Evolutionary conservation across 2,797 vertebrate species (phyloP).

Genomic region (Nothura maculosa): DNA sequence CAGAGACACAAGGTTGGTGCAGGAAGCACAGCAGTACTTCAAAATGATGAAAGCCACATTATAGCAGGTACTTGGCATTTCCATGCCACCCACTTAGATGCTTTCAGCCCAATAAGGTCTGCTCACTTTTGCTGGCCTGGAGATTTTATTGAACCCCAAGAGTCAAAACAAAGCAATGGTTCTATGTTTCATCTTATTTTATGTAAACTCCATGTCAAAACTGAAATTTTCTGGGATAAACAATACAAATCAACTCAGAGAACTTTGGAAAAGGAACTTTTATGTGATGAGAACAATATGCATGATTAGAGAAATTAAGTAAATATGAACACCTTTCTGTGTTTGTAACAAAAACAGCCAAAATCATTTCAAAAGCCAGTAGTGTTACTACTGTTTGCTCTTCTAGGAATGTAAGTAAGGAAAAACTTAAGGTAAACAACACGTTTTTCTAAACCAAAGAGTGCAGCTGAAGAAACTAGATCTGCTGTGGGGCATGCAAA

Average conservation of each 20-base stretch:
- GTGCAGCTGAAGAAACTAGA: not conserved
- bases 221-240: not conserved
- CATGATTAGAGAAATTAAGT: not conserved
- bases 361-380: not conserved
- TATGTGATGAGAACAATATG: not conserved
- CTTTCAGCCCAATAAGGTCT: not conserved
- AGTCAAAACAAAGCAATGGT: not conserved
- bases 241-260: not conserved
- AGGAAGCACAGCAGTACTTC: not conserved
- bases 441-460: not conserved
- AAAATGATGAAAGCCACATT: not conserved
- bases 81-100: not conserved
- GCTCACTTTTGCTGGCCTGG: not conserved
- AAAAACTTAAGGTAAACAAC: not conserved
- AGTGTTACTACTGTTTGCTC: not conserved
- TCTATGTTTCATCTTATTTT: not conserved
- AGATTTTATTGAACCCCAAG: not conserved
- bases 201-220: not conserved
- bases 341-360: not conserved
- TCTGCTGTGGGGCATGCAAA: not conserved
- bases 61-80: not conserved
- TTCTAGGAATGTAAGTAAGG: not conserved
- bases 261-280: not conserved
- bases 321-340: not conserved
- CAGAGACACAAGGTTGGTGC: fast-evolving